A percentile compares a stretch with the other conserved stretches of the same genome.
Evolutionary conservation across 2,113 vertebrate genomes (phyloP).

Genomic region (Pseudonaja textilis): DNA sequence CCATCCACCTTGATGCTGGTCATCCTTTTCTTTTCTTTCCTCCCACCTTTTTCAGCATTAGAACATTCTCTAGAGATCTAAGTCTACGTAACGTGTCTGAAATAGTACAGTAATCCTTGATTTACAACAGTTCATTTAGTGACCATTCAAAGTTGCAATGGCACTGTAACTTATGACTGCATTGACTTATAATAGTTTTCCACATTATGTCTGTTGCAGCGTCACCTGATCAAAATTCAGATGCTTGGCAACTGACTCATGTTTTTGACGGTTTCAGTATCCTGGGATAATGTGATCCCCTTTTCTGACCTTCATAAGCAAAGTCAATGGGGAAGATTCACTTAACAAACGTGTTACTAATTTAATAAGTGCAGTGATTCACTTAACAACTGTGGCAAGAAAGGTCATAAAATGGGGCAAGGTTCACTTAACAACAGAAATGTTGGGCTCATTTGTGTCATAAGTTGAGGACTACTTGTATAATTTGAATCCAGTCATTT

Average conservation of each 20-base stretch:
- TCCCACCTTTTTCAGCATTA: neutral
- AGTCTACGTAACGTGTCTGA: neutral
- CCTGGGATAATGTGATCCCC: neutral
- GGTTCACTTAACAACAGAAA: neutral
- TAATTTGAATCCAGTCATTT: neutral
- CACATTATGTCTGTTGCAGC: neutral
- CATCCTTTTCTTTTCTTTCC: neutral
- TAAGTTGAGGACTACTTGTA: neutral
- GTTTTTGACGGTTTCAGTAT: neutral
- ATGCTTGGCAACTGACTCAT: neutral
- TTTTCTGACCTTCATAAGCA: neutral
- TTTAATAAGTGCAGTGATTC: neutral
- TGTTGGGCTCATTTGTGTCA: neutral
- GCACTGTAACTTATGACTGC: neutral
- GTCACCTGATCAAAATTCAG: neutral
- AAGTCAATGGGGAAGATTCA: neutral
- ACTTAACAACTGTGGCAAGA: neutral
- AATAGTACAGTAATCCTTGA: neutral
- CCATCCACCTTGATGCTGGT: neutral
- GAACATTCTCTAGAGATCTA: neutral
- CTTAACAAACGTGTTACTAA: neutral
- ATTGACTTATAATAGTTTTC: neutral
- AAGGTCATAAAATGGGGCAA: neutral
- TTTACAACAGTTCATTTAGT: neutral
- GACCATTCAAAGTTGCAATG: neutral